Conservation (phyloP, 2,797 vertebrate species). For the Oreortyx pictus region DNA sequence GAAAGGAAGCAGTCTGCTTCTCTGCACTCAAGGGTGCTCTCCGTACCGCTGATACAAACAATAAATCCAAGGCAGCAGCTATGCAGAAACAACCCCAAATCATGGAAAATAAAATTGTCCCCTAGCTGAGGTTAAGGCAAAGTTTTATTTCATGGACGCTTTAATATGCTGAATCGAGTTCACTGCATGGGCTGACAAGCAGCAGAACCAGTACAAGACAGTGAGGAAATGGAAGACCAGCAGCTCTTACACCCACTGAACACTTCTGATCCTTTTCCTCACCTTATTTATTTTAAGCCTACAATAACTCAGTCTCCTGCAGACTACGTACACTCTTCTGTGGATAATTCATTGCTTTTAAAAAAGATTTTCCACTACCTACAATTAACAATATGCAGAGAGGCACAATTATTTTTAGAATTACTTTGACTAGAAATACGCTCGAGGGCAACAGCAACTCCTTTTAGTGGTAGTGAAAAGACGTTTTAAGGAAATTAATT, state of each 20-base stretch:
- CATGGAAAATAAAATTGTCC: not conserved
- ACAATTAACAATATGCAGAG: not conserved
- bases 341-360: not conserved
- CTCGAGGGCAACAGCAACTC: not conserved
- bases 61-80: not conserved
- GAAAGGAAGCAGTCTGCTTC: not conserved
- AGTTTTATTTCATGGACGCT: not conserved
- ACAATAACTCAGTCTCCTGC: not conserved
- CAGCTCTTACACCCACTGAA: not conserved
- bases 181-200: not conserved
- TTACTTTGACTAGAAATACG: constrained; percentile 4
- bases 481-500: constrained; percentile 6
- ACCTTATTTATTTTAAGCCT: not conserved
- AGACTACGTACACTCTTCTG: fast-evolving
- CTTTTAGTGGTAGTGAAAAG: not conserved
- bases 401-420: not conserved
- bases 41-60: not conserved
- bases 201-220: not conserved
- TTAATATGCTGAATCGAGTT: fast-evolving
- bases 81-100: not conserved
- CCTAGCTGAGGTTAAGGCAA: not conserved
- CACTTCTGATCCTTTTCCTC: not conserved
- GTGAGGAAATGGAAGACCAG: not conserved
- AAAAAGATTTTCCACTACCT: not conserved
- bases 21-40: not conserved